Base-by-base conservation (phyloP, 2,797 vertebrate genomes). In the Intellagama lesueurii region DNA sequence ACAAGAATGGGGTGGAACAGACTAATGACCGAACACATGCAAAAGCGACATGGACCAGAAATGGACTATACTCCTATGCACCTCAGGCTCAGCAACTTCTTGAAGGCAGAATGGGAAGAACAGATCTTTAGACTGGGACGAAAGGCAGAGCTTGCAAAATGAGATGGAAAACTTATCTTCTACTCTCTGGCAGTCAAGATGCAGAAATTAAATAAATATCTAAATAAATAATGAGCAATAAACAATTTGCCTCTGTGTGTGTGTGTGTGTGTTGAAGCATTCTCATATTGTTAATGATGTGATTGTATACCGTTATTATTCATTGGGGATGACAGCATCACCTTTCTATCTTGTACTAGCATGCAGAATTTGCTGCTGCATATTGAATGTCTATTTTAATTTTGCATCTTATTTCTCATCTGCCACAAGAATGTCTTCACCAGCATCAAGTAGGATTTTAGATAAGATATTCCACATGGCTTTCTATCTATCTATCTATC, bases 241-340 rank as follows among this genome's bases (percentile, higher is more conserved):
- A 40, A 22, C 19, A 64, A 64, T 22, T 64, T 17, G 60, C 19
- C 5, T 22, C 2, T 22, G 19, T 64, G 60, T 22, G 19, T 64
- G 16, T 64, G 60, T 5, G 19, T 64, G 16, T 22, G 14, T 30
- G 1, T 32, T n/a, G 69, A 72, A 72, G n/a, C 69, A 72, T n/a
- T 72, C 69, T 72, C 30, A 30, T 28, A 72, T n/a, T 72, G 30
- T 77, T 78, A 64, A 64, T 24, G 5, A 64, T 64, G 60, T 64
- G 60, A 64, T 14, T 64, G 19, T 22, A 64, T 24, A 7, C 52
- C 40, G 3, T 40, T 56, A 22, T 64, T 64, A 56, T 16, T 80
- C 44, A 12, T n/a, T 14, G 70, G n/a, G n/a, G n/a, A 24, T 88
- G 35, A 40, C 82, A 92, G 64, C 76, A 92, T 86, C 66, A 87